These are phyloP conservation scores for Drosophila nasuta DNA, from an alignment of 1,140 invertebrate genomes.

Conservation along the genomic window DNA sequence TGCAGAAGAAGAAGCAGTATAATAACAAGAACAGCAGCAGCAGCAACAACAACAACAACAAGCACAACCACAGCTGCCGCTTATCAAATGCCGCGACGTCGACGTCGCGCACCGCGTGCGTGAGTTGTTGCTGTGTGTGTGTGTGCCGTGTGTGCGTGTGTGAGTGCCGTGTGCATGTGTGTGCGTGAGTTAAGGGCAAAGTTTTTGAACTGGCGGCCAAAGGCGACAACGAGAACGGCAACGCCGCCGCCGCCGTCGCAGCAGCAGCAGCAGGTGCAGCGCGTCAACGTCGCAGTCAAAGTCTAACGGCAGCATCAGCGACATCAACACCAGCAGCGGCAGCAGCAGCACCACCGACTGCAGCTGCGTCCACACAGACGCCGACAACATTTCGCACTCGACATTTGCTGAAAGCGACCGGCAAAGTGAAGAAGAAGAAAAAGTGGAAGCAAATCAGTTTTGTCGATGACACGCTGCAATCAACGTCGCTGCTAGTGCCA, in stretches of 20 bases:
- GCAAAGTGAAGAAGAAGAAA: slow-evolving; percentile 79
- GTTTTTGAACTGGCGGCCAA: slow-evolving; percentile 79
- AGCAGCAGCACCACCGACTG: slow-evolving; percentile 37
- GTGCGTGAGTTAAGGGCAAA: slow-evolving; percentile 47
- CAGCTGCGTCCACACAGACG: slow-evolving; percentile 54
- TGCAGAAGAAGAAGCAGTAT: neutral
- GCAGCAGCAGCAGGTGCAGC: slow-evolving; percentile 56
- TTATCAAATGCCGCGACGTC: slow-evolving; percentile 75
- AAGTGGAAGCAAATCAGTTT: slow-evolving; percentile 79
- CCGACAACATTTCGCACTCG: slow-evolving; percentile 54
- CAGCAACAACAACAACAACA: slow-evolving; percentile 7
- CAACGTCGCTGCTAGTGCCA: slow-evolving; percentile 40
- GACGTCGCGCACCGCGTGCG: slow-evolving; percentile 67
- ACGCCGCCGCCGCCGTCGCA: slow-evolving; percentile 60
- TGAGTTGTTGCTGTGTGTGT: slow-evolving; percentile 53
- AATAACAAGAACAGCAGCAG: slow-evolving; percentile 4
- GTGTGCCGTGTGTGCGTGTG: no score
- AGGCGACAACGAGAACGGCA: slow-evolving; percentile 69
- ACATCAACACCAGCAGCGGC: slow-evolving; percentile 1
- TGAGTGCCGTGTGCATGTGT: slow-evolving; percentile 30
- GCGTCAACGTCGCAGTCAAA: slow-evolving; percentile 47
- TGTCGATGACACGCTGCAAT: slow-evolving; percentile 64
- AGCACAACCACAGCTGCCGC: slow-evolving; percentile 32
- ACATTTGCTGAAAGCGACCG: slow-evolving; percentile 74
- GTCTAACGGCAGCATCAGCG: slow-evolving; percentile 35